A percentile compares a stretch with the other conserved stretches of the same genome.
Conservation (phyloP, 2,113 vertebrate species). For the Ammodytes marinus region DNA sequence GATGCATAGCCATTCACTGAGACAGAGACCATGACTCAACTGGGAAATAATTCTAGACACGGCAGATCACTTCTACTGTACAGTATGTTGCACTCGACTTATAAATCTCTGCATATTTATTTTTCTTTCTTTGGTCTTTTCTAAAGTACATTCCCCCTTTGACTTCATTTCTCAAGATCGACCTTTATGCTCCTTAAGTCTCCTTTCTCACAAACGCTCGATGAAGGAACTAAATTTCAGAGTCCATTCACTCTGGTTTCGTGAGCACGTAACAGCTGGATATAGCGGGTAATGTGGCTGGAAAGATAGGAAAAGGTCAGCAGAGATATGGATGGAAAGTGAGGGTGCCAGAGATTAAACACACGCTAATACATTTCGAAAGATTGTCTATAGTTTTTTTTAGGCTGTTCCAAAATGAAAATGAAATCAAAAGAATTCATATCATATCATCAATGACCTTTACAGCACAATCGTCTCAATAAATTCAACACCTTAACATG, state of each 20-base stretch:
- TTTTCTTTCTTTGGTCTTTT: conserved; percentile 11
- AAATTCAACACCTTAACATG: neutral
- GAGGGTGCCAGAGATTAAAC: conserved; percentile 27
- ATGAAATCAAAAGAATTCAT: neutral
- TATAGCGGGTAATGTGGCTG: conserved; percentile 10
- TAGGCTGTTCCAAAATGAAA: neutral
- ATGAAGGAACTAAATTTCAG: conserved; percentile 55
- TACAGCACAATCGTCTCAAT: neutral
- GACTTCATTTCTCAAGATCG: conserved; percentile 31
- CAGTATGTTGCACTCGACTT: neutral
- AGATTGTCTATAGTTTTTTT: neutral
- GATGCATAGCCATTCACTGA: conserved; percentile 35
- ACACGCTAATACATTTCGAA: conserved; percentile 13
- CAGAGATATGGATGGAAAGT: conserved; percentile 29
- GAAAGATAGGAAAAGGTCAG: conserved; percentile 45
- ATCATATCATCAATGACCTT: neutral
- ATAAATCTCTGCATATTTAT: conserved; percentile 9
- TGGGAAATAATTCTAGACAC: conserved; percentile 34
- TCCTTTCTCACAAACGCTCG: conserved; percentile 28
- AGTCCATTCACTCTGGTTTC: conserved; percentile 30
- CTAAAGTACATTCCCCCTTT: conserved; percentile 13
- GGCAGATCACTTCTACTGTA: conserved; percentile 15
- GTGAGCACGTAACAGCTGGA: conserved; percentile 33
- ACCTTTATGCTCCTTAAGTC: conserved; percentile 42
- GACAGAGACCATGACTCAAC: conserved; percentile 52